Conservation (phyloP, 2,888 invertebrate genomes). For the Lasiommata megera region DNA sequence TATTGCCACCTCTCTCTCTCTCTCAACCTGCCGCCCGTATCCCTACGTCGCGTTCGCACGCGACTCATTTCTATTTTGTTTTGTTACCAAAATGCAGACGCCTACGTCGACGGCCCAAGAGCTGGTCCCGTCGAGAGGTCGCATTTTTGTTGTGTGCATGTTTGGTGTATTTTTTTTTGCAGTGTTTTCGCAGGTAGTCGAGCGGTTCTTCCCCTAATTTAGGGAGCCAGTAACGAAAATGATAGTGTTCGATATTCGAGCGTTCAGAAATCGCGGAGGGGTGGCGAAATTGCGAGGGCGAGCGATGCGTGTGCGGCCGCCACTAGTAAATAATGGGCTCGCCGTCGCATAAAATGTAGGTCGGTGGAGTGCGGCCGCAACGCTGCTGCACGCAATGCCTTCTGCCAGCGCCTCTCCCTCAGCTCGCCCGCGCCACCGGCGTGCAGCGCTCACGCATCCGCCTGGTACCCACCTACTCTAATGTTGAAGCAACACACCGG, state of each 20-base stretch:
- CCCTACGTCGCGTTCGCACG: constrained; percentile 71
- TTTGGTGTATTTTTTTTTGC: constrained; percentile 65
- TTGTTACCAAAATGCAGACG: constrained; percentile 80
- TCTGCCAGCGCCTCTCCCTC: constrained; percentile 46
- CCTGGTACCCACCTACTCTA: constrained; percentile 39
- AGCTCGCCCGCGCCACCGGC: constrained; percentile 44
- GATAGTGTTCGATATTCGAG: constrained; percentile 14
- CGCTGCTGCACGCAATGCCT: constrained; percentile 64
- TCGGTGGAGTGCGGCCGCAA: constrained; percentile 70
- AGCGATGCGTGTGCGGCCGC: constrained; percentile 55
- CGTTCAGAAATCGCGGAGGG: constrained; percentile 37
- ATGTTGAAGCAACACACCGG: constrained; percentile 39
- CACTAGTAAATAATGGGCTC: constrained; percentile 67
- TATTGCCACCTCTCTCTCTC: constrained; percentile 71
- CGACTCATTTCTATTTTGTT: constrained; percentile 77
- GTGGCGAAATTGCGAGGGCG: constrained; percentile 50
- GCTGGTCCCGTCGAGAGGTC: constrained; percentile 66
- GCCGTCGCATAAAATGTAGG: constrained; percentile 78
- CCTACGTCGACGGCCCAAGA: constrained; percentile 66
- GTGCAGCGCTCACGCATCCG: constrained; percentile 49
- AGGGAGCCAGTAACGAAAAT: constrained; percentile 33
- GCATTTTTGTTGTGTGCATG: constrained; percentile 70
- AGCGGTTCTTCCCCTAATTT: constrained; percentile 52
- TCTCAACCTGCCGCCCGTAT: constrained; percentile 77
- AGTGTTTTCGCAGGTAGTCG: constrained; percentile 74